These are phyloP conservation scores for Ochropacha duplaris DNA, from an alignment of 2,888 invertebrate species.

Conservation along the genomic window DNA sequence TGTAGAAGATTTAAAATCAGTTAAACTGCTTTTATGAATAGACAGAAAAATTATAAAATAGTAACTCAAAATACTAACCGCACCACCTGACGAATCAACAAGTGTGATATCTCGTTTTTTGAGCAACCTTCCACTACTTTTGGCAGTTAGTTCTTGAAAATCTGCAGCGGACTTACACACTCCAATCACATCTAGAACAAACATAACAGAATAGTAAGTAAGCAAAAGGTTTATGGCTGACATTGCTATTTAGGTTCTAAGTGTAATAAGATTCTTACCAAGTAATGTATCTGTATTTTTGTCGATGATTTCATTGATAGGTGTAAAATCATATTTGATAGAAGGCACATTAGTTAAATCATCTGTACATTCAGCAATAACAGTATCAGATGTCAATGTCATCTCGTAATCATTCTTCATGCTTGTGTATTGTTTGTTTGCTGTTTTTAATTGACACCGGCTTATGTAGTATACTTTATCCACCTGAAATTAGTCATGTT, in stretches of 20 bases:
- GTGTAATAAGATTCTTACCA: slow-evolving; percentile 80
- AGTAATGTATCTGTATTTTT: slow-evolving; percentile 86
- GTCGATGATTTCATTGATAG: slow-evolving; percentile 88
- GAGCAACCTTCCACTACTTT: slow-evolving; percentile 90
- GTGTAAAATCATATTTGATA: slow-evolving; percentile 89
- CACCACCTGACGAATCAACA: slow-evolving; percentile 92
- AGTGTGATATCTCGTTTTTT: slow-evolving; percentile 94
- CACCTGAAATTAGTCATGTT: slow-evolving; percentile 69
- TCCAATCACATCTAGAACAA: slow-evolving; percentile 90
- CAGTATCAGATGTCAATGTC: slow-evolving; percentile 91
- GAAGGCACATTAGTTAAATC: slow-evolving; percentile 87
- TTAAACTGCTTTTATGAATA: neutral
- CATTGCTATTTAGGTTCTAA: neutral
- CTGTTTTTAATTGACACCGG: slow-evolving; percentile 93
- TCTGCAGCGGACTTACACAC: slow-evolving; percentile 90
- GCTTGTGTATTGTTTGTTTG: slow-evolving; percentile 93
- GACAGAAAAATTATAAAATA: neutral
- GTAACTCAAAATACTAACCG: slow-evolving; percentile 57
- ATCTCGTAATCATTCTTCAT: slow-evolving; percentile 98
- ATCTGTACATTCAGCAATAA: slow-evolving; percentile 82
- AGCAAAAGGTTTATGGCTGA: neutral
- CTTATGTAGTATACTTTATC: slow-evolving; percentile 95
- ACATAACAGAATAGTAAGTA: slow-evolving; percentile 26
- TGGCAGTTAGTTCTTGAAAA: slow-evolving; percentile 87
- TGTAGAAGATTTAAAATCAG: slow-evolving; percentile 41